Evolutionary conservation across 2,797 vertebrate genomes (phyloP), one percentile per base, ranked within the genome.

Genomic region (Myotis pilosus): DNA sequence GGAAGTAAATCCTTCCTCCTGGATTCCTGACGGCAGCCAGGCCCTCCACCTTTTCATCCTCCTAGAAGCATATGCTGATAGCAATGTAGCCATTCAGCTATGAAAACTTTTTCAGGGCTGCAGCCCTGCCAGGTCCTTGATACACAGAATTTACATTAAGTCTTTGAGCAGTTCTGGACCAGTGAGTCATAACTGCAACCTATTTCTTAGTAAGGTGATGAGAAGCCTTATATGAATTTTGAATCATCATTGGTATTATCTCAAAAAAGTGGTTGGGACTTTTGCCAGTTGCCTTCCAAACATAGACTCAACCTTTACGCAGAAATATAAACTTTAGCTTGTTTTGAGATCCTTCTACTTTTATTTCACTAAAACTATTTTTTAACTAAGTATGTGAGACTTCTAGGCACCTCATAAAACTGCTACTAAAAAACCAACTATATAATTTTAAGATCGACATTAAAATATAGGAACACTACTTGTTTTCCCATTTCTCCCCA

Each of bases 71-170:
- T 82, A 55, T 74, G 69, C 41, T 51, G 82, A 87, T 44, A 25
- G 38, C 71, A 87, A 23, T 25, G 71, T 89, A 60, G 25, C 71
- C 55, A 47, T 78, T 91, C 72, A 76, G 53, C 66, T 75, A 10
- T 64, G 51, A 95, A 92, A 33, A 11, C 15, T 76, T 87, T 78
- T 83, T 80, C 5, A 41, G 47, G 36, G 3, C 84, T 86, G 44
- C 47, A 79, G 81, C 25, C 60, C 44, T 57, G 87, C 92, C 71
- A n/a, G 30, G 62, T 68, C 85, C 33, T 69, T 95, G 82, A 83
- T 76, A 72, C 12, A 19, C 68, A 95, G 68, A 78, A 93, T 93
- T 96, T 95, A 60, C 53, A 78, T 95, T 53, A 94, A 96, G 47
- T 85, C 44, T 79, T 93, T 68, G 62, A 95, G 68, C 0, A 0